A percentile compares a stretch with the other conserved stretches of the same genome.
Evolutionary conservation across 2,113 vertebrate genomes (phyloP).

Genomic region (Scytalopus superciliaris): DNA sequence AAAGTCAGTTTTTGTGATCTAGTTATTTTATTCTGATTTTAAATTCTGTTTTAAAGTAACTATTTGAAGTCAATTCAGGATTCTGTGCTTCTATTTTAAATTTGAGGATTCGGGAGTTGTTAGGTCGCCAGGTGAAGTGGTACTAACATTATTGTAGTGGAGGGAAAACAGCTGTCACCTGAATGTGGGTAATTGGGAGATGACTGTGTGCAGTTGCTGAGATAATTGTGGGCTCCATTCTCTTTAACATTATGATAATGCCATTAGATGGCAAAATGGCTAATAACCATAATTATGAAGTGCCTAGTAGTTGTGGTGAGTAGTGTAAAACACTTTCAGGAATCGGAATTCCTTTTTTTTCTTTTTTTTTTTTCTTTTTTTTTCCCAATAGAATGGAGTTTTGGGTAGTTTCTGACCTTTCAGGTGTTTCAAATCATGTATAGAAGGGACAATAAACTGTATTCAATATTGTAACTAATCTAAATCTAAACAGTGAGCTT

Average conservation of each 20-base stretch:
- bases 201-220: not conserved
- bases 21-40: not conserved
- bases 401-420: not conserved
- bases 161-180: not conserved
- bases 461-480: not conserved
- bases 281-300: not conserved
- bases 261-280: not conserved
- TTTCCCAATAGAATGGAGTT: not conserved
- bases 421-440: not conserved
- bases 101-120: not conserved
- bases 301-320: not conserved
- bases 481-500: not conserved
- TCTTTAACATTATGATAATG: not conserved
- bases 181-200: not conserved
- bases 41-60: not conserved
- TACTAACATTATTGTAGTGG: not conserved
- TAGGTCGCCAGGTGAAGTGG: not conserved
- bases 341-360: not conserved
- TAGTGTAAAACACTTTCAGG: not conserved
- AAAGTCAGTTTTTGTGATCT: not conserved
- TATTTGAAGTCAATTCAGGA: not conserved
- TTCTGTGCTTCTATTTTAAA: not conserved
- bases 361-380: too few species aligned
- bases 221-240: slow-evolving; percentile 5
- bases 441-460: not conserved